Evolutionary conservation across 2,888 invertebrate species (phyloP), one percentile per base, ranked within the genome.

Genomic region (Acanthosepion esculentum): DNA sequence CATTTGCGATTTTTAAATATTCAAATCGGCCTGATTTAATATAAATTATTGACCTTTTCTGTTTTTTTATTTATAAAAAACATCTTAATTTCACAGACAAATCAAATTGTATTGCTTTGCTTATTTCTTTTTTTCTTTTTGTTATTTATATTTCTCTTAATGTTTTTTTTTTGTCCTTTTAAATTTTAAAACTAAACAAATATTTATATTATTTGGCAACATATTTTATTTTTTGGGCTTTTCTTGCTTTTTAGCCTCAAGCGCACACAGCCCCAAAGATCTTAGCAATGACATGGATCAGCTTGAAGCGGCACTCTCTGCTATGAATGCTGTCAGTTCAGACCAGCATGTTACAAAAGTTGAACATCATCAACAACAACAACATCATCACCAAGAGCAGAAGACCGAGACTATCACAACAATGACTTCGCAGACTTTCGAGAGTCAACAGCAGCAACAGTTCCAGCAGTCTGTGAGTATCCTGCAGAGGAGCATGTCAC

Each of bases 391-490:
- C 94, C 95, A 95, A 92, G 95, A 94, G 91, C 95, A 95, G 59
- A 95, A 94, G n/a, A 95, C 95, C 78, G 95, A 95, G 94, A 95
- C 92, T n/a, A 20, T 41, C 92, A 92, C 48, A 50, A 92, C 92
- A 48, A 53, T 94, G 91, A 50, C 94, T 26, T 41, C 94, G 15
- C 91, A 91, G 41, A 91, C 55, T 59, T 94, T 94, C 64, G 94
- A 95, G 41, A 94, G 95, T 48, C 95, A 95, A 93, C 95, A 96
- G 59, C 94, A 95, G 93, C 94, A 95, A 15, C 95, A 95, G 48
- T 95, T 95, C 41, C 95, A 95, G 94, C 95, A 96, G 95, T 94
- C 95, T 92, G 96, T 96, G 96, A 96, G 96, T 96, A 96, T 95
- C 94, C 93, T 78, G 92, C 91, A 64, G 91, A 78, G 96, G 94